phyloP scores from a whole-genome alignment of 2,113 vertebrate species.

The Ictalurus punctatus region DNA sequence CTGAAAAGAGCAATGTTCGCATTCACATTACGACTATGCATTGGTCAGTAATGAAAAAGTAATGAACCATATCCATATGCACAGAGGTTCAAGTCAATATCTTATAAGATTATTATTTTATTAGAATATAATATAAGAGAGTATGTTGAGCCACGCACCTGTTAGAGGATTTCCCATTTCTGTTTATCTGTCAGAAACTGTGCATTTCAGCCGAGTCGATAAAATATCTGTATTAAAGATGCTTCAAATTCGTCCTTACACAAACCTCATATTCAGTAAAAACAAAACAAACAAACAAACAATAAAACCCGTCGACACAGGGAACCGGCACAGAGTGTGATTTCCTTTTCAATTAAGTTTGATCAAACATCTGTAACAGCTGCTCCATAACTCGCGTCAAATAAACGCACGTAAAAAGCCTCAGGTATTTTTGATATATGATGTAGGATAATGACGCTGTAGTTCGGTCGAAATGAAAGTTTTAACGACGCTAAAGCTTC shows the following conservation, averaged over 20 bases:
- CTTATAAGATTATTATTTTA: too few species aligned
- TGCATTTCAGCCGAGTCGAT: neutral
- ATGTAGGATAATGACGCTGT: neutral
- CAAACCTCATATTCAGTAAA: neutral
- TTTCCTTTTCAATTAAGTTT: slow-evolving; percentile 5
- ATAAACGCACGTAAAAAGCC: neutral
- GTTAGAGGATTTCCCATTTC: slow-evolving; percentile 24
- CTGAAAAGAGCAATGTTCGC: neutral
- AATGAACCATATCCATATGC: neutral
- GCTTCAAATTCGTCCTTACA: neutral
- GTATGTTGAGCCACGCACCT: slow-evolving; percentile 30
- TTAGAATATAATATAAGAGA: neutral
- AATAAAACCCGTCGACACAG: neutral
- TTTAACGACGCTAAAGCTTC: neutral
- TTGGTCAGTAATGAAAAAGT: neutral
- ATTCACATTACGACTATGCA: neutral
- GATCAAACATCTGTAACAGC: neutral
- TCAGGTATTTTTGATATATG: neutral
- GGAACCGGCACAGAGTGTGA: neutral
- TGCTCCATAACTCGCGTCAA: neutral
- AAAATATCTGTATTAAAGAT: neutral
- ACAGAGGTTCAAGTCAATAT: neutral
- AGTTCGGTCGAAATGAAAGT: neutral
- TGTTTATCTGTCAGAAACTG: neutral
- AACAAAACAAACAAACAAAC: neutral